phyloP scores from a whole-genome alignment of 2,888 invertebrate species.

The Brassicogethes aeneus region DNA sequence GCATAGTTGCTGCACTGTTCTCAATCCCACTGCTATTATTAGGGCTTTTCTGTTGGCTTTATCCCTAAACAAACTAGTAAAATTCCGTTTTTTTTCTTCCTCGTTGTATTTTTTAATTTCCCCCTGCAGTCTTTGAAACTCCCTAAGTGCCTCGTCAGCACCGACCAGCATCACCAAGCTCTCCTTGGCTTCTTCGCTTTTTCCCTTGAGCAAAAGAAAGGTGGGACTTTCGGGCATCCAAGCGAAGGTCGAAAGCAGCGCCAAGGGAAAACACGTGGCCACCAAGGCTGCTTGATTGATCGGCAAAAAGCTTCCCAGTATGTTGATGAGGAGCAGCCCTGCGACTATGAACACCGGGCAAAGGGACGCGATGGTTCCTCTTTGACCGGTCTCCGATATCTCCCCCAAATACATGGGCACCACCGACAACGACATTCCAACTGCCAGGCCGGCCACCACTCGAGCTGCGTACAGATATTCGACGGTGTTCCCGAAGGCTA shows the following conservation, averaged over 20 bases:
- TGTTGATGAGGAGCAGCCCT: conserved; percentile 16
- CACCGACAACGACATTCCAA: conserved; percentile 15
- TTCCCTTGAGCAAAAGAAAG: conserved; percentile 23
- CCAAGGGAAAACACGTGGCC: conserved; percentile 14
- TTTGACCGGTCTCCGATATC: conserved; percentile 13
- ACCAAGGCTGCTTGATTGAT: conserved; percentile 11
- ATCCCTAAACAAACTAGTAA: conserved; percentile 24
- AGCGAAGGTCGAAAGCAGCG: conserved; percentile 16
- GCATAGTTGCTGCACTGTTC: conserved; percentile 26
- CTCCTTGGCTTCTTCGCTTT: conserved; percentile 19
- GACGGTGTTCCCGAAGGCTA: conserved; percentile 6
- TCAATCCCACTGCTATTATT: conserved; percentile 16
- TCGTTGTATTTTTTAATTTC: conserved; percentile 26
- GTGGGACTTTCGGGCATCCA: conserved; percentile 31
- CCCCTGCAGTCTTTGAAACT: conserved; percentile 11
- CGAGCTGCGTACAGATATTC: conserved; percentile 9
- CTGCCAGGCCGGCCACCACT: conserved; percentile 17
- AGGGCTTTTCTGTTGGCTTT: conserved; percentile 25
- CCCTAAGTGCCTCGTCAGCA: conserved; percentile 18
- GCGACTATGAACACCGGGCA: conserved; percentile 8
- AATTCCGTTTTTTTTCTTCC: conserved; percentile 18
- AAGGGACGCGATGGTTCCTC: conserved; percentile 10
- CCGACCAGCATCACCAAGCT: conserved; percentile 22
- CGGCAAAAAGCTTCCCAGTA: conserved; percentile 20
- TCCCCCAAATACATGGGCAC: conserved; percentile 21